These are phyloP conservation scores for Spodoptera picta DNA, from an alignment of 2,888 invertebrate species.

Conservation along the genomic window DNA sequence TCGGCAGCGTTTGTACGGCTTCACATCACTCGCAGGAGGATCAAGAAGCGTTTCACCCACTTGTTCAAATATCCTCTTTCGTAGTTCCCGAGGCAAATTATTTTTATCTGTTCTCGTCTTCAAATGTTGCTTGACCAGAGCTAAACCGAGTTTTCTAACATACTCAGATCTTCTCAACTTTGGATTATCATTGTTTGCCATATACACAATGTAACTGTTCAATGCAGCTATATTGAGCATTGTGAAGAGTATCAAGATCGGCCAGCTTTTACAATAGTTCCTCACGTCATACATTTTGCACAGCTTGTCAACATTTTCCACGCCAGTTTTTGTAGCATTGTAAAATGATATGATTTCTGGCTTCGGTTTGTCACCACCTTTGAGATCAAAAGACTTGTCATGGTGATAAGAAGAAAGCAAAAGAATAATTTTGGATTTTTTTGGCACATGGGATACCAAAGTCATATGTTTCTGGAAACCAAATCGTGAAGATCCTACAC, in stretches of 20 bases:
- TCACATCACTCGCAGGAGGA: neutral
- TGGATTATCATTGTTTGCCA: slow-evolving; percentile 22
- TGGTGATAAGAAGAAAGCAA: slow-evolving; percentile 25
- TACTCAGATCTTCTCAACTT: slow-evolving; percentile 27
- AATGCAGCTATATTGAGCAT: slow-evolving; percentile 34
- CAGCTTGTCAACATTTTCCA: slow-evolving; percentile 25
- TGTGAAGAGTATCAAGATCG: slow-evolving; percentile 21
- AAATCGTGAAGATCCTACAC: slow-evolving; percentile 17
- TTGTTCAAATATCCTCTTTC: slow-evolving; percentile 31
- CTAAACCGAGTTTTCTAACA: slow-evolving; percentile 24
- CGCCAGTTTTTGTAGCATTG: slow-evolving; percentile 26
- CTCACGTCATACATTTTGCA: slow-evolving; percentile 26
- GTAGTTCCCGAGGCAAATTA: slow-evolving; percentile 30
- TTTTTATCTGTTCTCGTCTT: slow-evolving; percentile 18
- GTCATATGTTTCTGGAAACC: slow-evolving; percentile 27
- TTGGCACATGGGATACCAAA: slow-evolving; percentile 27
- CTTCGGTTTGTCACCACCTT: slow-evolving; percentile 13
- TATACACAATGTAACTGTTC: slow-evolving; percentile 23
- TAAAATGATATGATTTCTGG: slow-evolving; percentile 35
- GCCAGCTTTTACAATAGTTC: slow-evolving; percentile 27
- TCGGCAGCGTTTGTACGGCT: slow-evolving; percentile 27
- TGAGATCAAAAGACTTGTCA: slow-evolving; percentile 13
- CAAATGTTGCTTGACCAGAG: slow-evolving; percentile 16
- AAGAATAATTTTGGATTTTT: slow-evolving; percentile 16
- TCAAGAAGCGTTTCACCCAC: slow-evolving; percentile 20